Conservation (phyloP, 2,888 invertebrate species). For the Tetragonula carbonaria region DNA sequence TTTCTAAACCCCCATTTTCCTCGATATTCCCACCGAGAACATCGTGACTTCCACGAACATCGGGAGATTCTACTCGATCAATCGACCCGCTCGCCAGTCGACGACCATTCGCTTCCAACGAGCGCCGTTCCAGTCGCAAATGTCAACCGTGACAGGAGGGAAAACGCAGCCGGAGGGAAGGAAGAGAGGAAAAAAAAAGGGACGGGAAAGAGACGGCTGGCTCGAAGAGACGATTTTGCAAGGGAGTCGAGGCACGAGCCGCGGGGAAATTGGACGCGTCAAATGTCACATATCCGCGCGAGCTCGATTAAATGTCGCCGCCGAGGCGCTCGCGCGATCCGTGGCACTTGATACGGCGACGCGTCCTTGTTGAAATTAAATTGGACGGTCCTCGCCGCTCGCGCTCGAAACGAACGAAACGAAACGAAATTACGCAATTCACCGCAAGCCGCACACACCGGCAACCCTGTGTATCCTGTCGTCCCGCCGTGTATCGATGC, state of each 20-base stretch:
- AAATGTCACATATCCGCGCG: slow-evolving; percentile 63
- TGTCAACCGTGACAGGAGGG: slow-evolving; percentile 44
- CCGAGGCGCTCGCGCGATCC: not conserved
- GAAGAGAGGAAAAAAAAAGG: not conserved
- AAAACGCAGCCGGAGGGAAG: slow-evolving; percentile 33
- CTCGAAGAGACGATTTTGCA: slow-evolving; percentile 45
- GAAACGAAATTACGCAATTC: slow-evolving; percentile 56
- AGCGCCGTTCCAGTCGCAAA: slow-evolving; percentile 27
- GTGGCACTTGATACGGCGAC: not conserved
- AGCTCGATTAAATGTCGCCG: slow-evolving; percentile 65
- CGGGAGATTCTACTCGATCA: not conserved
- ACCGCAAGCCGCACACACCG: slow-evolving; percentile 42
- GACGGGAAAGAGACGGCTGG: not conserved
- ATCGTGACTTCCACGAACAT: not conserved
- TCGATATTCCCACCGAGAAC: not conserved
- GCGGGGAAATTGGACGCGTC: slow-evolving; percentile 50
- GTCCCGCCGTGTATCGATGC: slow-evolving; percentile 50
- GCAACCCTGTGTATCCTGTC: slow-evolving; percentile 19
- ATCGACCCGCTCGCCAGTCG: not conserved
- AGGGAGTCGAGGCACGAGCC: slow-evolving; percentile 19
- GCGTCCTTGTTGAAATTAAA: slow-evolving; percentile 34
- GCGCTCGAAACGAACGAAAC: not conserved
- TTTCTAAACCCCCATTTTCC: too few species aligned
- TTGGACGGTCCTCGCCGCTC: slow-evolving; percentile 20
- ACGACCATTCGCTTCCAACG: slow-evolving; percentile 10